phyloP scores from a whole-genome alignment of 2,113 vertebrate species.

The Perca schrenkii region DNA sequence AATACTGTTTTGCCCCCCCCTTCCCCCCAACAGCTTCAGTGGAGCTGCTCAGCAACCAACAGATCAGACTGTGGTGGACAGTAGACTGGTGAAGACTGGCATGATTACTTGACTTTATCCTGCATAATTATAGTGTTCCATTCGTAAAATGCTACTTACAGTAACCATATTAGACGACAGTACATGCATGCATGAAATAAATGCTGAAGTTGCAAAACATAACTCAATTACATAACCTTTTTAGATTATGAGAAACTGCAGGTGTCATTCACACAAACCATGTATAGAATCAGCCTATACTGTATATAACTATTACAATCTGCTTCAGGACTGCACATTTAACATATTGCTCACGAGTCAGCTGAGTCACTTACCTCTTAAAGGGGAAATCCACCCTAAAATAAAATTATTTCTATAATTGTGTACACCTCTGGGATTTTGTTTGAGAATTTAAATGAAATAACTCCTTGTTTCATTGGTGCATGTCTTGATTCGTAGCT shows the following conservation, averaged over 20 bases:
- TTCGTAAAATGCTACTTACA: slow-evolving; percentile 14
- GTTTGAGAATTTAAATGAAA: background rate
- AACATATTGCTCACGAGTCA: slow-evolving; percentile 21
- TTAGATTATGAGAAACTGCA: background rate
- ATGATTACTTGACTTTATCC: slow-evolving; percentile 20
- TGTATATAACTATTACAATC: slow-evolving; percentile 5
- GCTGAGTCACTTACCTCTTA: slow-evolving; percentile 39
- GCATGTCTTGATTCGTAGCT: slow-evolving; percentile 1
- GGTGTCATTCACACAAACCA: background rate
- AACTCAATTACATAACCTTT: slow-evolving; percentile 10
- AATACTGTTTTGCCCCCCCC: background rate
- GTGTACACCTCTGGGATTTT: background rate
- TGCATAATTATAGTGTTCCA: slow-evolving; percentile 36
- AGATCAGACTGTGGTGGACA: slow-evolving; percentile 23
- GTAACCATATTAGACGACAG: slow-evolving; percentile 2
- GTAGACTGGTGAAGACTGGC: slow-evolving; percentile 10
- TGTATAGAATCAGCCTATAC: background rate
- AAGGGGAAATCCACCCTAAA: slow-evolving; percentile 17
- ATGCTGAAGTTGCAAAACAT: slow-evolving; percentile 29
- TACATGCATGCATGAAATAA: background rate
- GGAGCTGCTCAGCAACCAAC: slow-evolving; percentile 18
- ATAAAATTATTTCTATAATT: background rate
- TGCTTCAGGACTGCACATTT: slow-evolving; percentile 4
- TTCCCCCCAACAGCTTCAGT: background rate
- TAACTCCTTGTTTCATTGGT: background rate